These are phyloP conservation scores for Thymelicus sylvestris DNA, from an alignment of 2,888 invertebrate genomes.

Conservation along the genomic window DNA sequence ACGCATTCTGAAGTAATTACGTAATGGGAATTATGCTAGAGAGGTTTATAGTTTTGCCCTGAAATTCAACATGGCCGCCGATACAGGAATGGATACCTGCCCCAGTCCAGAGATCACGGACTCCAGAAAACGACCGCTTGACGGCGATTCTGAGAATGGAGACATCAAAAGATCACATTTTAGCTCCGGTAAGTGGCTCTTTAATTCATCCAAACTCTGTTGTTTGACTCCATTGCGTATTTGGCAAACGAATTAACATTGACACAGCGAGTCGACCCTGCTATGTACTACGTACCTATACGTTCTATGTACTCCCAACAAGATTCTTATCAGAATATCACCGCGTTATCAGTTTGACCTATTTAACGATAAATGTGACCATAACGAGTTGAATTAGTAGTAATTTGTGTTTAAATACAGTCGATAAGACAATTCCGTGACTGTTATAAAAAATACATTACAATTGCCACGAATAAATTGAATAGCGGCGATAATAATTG, in stretches of 20 bases:
- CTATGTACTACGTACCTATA: conserved; percentile 56
- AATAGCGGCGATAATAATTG: conserved; percentile 30
- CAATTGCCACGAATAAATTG: conserved; percentile 37
- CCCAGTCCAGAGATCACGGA: conserved; percentile 96
- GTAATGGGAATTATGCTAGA: conserved; percentile 85
- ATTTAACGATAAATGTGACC: conserved; percentile 71
- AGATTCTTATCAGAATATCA: conserved; percentile 78
- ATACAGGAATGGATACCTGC: conserved; percentile 97
- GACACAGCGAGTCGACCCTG: conserved; percentile 70
- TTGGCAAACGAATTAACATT: conserved; percentile 79
- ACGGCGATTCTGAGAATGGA: conserved; percentile 94
- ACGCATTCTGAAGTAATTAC: conserved; percentile 80
- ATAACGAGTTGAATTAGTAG: conserved; percentile 56
- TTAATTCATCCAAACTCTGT: conserved; percentile 47
- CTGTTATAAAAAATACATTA: conserved; percentile 31
- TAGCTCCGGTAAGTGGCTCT: conserved; percentile 90
- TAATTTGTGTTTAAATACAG: conserved; percentile 40
- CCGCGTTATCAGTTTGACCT: conserved; percentile 77
- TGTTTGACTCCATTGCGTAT: conserved; percentile 71
- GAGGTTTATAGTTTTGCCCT: conserved; percentile 84
- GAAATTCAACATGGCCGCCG: conserved; percentile 93
- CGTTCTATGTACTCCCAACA: conserved; percentile 59
- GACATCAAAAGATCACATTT: conserved; percentile 95
- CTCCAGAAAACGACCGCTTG: conserved; percentile 95
- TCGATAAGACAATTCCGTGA: conserved; percentile 36